Base-by-base conservation (phyloP, 2,888 invertebrate species). In the Ophioninae sp. region DNA sequence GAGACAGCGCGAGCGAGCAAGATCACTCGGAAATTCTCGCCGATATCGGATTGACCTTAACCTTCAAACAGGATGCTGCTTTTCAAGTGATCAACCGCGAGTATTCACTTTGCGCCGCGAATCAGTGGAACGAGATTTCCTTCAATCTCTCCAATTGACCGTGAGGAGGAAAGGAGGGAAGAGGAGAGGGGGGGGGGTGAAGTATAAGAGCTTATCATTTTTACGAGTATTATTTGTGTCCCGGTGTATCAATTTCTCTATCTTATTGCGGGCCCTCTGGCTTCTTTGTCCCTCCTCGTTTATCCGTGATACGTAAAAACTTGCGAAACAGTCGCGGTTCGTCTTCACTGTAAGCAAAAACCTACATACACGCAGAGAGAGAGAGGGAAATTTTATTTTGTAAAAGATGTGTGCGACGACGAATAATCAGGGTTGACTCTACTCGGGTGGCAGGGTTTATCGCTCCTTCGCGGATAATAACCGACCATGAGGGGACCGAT, bases 41-140 rank as follows among this genome's bases (percentile, higher is more conserved):
- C 68, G 68, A 73, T 84, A 84, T 84, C 76, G 67, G 65, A 59
- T 79, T 79, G 84, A 84, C 84, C 84, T 84, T 81, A 81, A 56
- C 84, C 84, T 82, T 82, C 79, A 56, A 84, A 37, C 72, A 76
- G 64, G 73, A 76, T 79, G 64, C 57, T 82, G 50, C 37, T 78
- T 79, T 68, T 57, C 72, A 82, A 61, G 41, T 77, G 41, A 59
- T 68, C 23, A 68, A 68, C 44, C 37, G 56, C 7, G 21, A 57
- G 65, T 56, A 44, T 56, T 56, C 20, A 23, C n/a, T 56, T 56
- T 20, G 23, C 17, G 20, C 56, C 8, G 39, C 56, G 13, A 41
- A 39, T 41, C 39, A 56, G 2, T 6, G 10, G n/a, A 64, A 74
- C 23, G 56, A 65, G 64, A 79, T 72, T 65, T 65, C 8, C 62